phyloP scores from a whole-genome alignment of 2,113 vertebrate genomes.

The Herpailurus yagouaroundi region DNA sequence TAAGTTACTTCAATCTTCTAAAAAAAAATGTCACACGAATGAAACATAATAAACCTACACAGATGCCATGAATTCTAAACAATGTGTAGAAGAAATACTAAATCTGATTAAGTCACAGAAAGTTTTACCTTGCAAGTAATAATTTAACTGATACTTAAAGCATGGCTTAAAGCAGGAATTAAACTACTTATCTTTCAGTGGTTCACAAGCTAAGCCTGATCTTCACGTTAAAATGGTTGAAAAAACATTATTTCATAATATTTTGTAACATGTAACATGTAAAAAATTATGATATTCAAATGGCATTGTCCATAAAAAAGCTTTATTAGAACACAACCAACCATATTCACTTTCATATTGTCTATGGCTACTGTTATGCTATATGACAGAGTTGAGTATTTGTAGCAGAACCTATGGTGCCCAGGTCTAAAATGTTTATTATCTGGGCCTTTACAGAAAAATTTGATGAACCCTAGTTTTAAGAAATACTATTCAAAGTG shows the following conservation, averaged over 20 bases:
- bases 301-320: background rate
- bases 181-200: background rate
- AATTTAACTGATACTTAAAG: background rate
- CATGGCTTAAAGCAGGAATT: background rate
- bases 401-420: background rate
- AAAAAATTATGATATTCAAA: background rate
- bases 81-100: background rate
- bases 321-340: background rate
- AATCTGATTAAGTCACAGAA: background rate
- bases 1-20: background rate
- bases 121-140: background rate
- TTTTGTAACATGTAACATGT: background rate
- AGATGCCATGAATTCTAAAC: background rate
- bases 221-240: background rate
- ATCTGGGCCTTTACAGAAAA: background rate
- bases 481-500: background rate
- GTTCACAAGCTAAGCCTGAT: background rate
- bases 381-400: background rate
- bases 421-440: background rate
- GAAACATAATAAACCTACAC: background rate
- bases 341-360: background rate
- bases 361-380: background rate
- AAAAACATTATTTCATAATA: background rate
- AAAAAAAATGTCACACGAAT: background rate
- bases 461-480: background rate